Percentiles rank a stretch among this genome's conserved stretches.
These are phyloP conservation scores for Spea multiplicata DNA, from an alignment of 2,113 vertebrate genomes.

Conservation along the genomic window DNA sequence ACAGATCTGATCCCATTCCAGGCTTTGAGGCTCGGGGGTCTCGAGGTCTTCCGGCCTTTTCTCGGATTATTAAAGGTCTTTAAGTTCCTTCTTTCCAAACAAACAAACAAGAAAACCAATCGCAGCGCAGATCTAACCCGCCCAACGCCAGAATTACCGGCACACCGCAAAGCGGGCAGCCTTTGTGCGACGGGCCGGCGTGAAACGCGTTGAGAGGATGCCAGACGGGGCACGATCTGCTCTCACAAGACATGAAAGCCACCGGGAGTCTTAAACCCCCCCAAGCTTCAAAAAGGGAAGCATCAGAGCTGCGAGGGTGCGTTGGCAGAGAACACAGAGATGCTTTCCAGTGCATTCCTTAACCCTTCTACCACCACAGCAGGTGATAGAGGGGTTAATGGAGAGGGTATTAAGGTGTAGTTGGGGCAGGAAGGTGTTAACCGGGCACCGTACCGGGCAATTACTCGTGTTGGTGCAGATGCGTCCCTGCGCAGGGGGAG, in stretches of 20 bases:
- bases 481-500: too few species aligned
- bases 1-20: not conserved
- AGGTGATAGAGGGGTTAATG: not conserved
- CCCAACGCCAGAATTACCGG: too few species aligned
- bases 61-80: too few species aligned
- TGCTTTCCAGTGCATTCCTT: not conserved
- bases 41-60: not conserved
- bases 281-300: constrained; percentile 22
- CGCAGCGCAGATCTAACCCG: too few species aligned
- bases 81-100: too few species aligned
- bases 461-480: too few species aligned
- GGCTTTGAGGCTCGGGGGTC: not conserved
- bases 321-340: not conserved
- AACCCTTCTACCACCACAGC: not conserved
- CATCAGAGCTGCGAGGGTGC: not conserved
- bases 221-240: constrained; percentile 10
- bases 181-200: not conserved
- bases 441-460: too few species aligned
- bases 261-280: not conserved
- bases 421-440: too few species aligned
- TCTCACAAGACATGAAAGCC: constrained; percentile 23
- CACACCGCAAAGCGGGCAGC: not conserved
- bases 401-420: too few species aligned
- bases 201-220: constrained; percentile 13
- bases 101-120: too few species aligned